Conservation (phyloP, 2,888 invertebrate genomes). For the Serrognathus titanus region DNA sequence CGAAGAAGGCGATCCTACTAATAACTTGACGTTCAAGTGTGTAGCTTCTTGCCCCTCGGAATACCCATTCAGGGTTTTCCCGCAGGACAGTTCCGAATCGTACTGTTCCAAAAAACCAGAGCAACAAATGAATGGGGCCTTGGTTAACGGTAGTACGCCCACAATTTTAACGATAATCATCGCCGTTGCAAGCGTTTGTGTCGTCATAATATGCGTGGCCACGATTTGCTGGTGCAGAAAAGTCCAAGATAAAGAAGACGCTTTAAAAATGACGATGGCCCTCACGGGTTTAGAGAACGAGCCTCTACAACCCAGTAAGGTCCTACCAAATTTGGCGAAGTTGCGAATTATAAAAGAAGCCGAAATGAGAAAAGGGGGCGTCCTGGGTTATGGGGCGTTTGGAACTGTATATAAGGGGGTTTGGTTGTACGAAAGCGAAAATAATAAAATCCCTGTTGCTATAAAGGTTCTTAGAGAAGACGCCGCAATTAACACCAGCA, state of each 20-base stretch:
- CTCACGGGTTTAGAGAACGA: conserved; percentile 88
- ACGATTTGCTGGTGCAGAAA: conserved; percentile 65
- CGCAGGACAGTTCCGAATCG: conserved; percentile 67
- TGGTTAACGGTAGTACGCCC: conserved; percentile 30
- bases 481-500: conserved; percentile 79
- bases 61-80: conserved; percentile 74
- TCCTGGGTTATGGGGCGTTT: conserved; percentile 94
- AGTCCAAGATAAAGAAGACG: conserved; percentile 83
- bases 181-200: conserved; percentile 52
- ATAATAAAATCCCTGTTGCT: conserved; percentile 93
- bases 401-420: conserved; percentile 95
- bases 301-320: conserved; percentile 85
- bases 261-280: conserved; percentile 88
- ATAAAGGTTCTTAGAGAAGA: conserved; percentile 92
- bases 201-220: conserved; percentile 49
- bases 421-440: conserved; percentile 90
- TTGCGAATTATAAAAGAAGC: conserved; percentile 90
- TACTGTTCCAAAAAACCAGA: conserved; percentile 62
- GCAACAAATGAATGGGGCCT: conserved; percentile 20
- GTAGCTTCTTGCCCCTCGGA: conserved; percentile 78
- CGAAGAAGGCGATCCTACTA: conserved; percentile 55
- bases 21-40: conserved; percentile 76
- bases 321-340: conserved; percentile 90
- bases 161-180: conserved; percentile 52
- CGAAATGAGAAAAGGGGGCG: conserved; percentile 84